phyloP scores from a whole-genome alignment of 2,797 vertebrate species.

The Enteromius unitaeniatus region DNA sequence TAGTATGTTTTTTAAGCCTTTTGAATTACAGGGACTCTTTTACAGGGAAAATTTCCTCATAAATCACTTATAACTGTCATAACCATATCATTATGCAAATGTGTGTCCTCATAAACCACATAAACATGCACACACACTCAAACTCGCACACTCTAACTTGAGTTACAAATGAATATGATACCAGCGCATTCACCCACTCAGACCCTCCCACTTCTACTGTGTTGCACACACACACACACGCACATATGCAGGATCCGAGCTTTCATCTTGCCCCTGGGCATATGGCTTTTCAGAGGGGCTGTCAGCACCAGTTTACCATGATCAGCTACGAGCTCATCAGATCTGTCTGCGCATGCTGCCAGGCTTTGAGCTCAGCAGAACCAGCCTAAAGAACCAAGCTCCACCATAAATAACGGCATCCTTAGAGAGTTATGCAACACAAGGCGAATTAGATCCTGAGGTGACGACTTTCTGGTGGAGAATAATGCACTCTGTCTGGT shows the following conservation, averaged over 20 bases:
- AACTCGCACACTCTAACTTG: constrained; percentile 56
- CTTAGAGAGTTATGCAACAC: constrained; percentile 42
- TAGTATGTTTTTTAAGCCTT: too few species aligned
- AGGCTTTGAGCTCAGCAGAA: constrained; percentile 43
- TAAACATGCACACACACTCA: background rate
- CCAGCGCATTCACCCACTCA: constrained; percentile 38
- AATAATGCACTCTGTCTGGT: constrained; percentile 32
- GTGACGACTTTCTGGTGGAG: constrained; percentile 24
- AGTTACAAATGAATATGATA: constrained; percentile 56
- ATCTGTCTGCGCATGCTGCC: constrained; percentile 18
- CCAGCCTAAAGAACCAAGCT: constrained; percentile 29
- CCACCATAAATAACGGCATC: constrained; percentile 32
- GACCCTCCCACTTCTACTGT: constrained; percentile 15
- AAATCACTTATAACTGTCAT: too few species aligned
- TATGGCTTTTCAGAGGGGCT: constrained; percentile 62
- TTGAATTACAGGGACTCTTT: too few species aligned
- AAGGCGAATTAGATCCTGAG: constrained; percentile 30
- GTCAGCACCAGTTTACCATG: constrained; percentile 67
- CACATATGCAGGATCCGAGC: constrained; percentile 24
- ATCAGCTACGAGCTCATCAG: constrained; percentile 55
- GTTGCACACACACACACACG: constrained; percentile 16
- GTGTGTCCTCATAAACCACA: too few species aligned
- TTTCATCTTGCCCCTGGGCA: constrained; percentile 58
- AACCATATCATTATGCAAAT: too few species aligned
- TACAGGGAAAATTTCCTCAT: too few species aligned